phyloP scores from a whole-genome alignment of 2,888 invertebrate species.

The Spicauda simplicius region DNA sequence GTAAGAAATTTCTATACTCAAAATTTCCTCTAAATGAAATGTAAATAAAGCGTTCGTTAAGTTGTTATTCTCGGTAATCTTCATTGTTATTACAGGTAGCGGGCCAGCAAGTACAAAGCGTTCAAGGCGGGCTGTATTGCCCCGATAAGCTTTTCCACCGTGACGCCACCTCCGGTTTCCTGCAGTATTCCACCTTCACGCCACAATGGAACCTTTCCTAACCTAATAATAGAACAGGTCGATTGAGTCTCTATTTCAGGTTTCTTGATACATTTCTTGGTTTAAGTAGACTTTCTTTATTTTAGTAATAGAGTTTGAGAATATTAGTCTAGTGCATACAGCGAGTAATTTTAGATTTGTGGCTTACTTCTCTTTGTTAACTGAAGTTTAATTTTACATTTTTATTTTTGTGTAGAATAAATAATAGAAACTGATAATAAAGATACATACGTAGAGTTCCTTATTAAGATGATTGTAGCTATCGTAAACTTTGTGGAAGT shows the following conservation, averaged over 20 bases:
- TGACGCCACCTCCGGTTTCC: conserved; percentile 58
- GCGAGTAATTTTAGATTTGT: too few relatives aligned
- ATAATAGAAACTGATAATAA: too few relatives aligned
- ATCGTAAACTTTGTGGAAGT: too few relatives aligned
- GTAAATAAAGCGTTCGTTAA: conserved; percentile 16
- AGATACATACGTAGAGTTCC: too few relatives aligned
- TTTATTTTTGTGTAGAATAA: too few relatives aligned
- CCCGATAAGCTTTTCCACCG: conserved; percentile 59
- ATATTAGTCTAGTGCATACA: too few relatives aligned
- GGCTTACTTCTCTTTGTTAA: too few relatives aligned
- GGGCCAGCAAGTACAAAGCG: conserved; percentile 54
- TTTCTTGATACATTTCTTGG: neutral
- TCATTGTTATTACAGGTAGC: conserved; percentile 50
- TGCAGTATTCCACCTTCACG: conserved; percentile 44
- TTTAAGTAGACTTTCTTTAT: too few relatives aligned
- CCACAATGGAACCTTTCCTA: conserved; percentile 28
- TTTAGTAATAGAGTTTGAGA: too few relatives aligned
- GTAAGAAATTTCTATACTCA: neutral
- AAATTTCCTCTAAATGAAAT: conserved; percentile 2
- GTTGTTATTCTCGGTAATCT: conserved; percentile 26
- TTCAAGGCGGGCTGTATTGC: conserved; percentile 61
- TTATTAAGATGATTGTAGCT: too few relatives aligned
- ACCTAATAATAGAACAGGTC: conserved; percentile 31
- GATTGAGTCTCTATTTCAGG: conserved; percentile 22
- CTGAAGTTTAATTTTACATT: too few relatives aligned